Evolutionary conservation across 2,797 vertebrate species (phyloP).

Genomic region (Hypotaenidia okinawae): DNA sequence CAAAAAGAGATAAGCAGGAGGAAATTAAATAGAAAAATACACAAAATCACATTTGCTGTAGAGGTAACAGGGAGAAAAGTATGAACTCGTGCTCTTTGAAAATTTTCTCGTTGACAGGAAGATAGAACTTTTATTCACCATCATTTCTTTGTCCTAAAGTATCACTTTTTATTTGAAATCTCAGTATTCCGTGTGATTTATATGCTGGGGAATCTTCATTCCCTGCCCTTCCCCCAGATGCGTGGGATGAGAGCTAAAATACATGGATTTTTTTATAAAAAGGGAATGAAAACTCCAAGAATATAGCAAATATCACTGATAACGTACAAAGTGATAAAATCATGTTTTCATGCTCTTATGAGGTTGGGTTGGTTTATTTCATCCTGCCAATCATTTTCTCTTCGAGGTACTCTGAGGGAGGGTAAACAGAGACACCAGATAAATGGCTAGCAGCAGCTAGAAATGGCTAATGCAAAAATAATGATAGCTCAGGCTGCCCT

Average conservation of each 20-base stretch:
- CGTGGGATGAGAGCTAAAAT: background rate
- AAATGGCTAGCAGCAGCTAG: background rate
- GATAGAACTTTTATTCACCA: background rate
- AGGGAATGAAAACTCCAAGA: background rate
- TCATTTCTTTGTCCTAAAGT: background rate
- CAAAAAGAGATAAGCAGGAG: background rate
- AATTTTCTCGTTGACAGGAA: background rate
- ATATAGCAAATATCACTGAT: background rate
- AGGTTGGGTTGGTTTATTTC: background rate
- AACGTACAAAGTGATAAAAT: background rate
- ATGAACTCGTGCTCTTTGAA: background rate
- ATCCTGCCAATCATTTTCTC: background rate
- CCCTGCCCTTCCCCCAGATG: background rate
- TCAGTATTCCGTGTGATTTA: background rate
- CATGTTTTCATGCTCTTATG: background rate
- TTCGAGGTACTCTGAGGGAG: background rate
- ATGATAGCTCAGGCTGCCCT: background rate
- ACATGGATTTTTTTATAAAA: background rate
- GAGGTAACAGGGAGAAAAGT: background rate
- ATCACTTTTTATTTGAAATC: background rate
- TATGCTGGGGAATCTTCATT: background rate
- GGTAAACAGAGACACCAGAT: background rate
- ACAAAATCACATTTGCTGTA: background rate
- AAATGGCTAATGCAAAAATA: background rate
- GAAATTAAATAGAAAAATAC: background rate